Percentiles rank a stretch among this genome's conserved stretches.
Evolutionary conservation across 2,888 invertebrate species (phyloP).

Genomic region (Cantharis rufa): DNA sequence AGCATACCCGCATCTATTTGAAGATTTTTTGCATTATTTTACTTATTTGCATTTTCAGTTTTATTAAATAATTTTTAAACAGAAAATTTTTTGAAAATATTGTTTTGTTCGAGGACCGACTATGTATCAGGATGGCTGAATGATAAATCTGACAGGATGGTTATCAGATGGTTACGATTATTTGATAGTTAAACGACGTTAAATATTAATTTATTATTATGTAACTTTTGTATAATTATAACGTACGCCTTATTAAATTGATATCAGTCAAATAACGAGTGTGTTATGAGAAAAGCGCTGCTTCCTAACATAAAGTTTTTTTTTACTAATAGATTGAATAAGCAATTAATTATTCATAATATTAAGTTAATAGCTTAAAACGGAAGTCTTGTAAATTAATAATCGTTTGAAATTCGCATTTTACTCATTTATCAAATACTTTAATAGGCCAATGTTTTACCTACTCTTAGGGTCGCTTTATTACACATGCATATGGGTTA

Average conservation of each 20-base stretch:
- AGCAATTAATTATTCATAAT: background rate
- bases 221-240: background rate
- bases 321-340: background rate
- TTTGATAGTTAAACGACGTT: background rate
- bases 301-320: background rate
- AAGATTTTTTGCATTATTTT: background rate
- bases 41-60: no score
- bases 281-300: background rate
- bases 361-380: background rate
- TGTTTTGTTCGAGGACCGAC: background rate
- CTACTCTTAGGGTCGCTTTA: background rate
- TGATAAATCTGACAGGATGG: background rate
- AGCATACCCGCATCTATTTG: background rate
- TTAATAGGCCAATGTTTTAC: background rate
- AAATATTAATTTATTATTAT: background rate
- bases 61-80: no score
- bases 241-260: background rate
- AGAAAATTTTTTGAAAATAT: no score
- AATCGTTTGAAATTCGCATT: background rate
- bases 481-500: background rate
- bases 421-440: background rate
- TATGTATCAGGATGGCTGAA: background rate
- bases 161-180: background rate
- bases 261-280: background rate
- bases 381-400: background rate